Conservation (phyloP, 1,140 invertebrate species). For the Conopomorpha cramerella region DNA sequence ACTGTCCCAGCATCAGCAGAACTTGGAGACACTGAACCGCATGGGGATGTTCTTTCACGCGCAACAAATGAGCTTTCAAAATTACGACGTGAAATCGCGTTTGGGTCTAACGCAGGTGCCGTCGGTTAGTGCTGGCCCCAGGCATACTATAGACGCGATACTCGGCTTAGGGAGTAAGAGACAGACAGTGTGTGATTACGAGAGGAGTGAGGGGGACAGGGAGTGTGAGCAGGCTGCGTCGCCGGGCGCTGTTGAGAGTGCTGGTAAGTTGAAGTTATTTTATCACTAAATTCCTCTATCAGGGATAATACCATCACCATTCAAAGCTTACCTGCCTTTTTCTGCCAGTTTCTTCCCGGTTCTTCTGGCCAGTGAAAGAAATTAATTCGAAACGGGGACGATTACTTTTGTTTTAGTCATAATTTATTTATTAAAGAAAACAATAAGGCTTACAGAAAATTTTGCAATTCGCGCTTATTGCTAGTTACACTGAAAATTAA, state of each 20-base stretch:
- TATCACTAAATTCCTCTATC: too few species aligned
- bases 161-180: conserved; percentile 35
- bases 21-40: conserved; percentile 41
- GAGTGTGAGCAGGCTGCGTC: conserved; percentile 39
- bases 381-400: too few species aligned
- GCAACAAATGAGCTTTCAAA: conserved; percentile 45
- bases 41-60: conserved; percentile 55
- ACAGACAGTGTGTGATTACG: conserved; percentile 28
- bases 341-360: too few species aligned
- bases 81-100: conserved; percentile 41
- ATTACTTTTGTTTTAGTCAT: too few species aligned
- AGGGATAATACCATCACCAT: too few species aligned
- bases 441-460: too few species aligned
- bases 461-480: too few species aligned
- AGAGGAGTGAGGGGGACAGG: conserved; percentile 17
- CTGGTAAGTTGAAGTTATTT: conserved; percentile 23
- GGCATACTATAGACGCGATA: conserved; percentile 51
- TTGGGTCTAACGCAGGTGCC: conserved; percentile 38
- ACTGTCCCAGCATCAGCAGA: conserved; percentile 38
- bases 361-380: too few species aligned
- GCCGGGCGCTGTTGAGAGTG: conserved; percentile 42
- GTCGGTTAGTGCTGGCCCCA: conserved; percentile 33
- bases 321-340: too few species aligned
- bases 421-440: too few species aligned
- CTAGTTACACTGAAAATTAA: too few species aligned